Conservation (phyloP, 2,797 vertebrate genomes). For the Oophaga sylvatica region DNA sequence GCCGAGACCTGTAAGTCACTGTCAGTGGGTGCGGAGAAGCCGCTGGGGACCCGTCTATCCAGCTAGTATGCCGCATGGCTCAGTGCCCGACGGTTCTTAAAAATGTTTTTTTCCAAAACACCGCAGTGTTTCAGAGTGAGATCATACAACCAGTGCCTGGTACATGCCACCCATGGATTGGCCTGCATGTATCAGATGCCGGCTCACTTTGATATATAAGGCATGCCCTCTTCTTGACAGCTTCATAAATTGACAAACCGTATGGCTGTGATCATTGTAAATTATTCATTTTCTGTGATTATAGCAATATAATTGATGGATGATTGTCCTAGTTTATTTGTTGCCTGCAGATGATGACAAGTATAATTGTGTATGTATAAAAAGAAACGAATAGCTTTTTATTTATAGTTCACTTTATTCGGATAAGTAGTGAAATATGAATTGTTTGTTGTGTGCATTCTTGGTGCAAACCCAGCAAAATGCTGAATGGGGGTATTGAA, state of each 20-base stretch:
- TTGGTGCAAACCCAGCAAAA: not conserved
- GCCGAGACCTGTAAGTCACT: too few relatives aligned
- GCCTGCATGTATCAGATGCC: too few relatives aligned
- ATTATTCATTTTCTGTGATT: not conserved
- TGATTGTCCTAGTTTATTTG: not conserved
- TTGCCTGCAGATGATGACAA: conserved; percentile 3
- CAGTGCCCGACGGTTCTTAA: too few relatives aligned
- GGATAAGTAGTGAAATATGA: not conserved
- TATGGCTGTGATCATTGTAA: not conserved
- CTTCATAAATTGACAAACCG: not conserved
- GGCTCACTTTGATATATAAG: not conserved
- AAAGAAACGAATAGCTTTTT: conserved; percentile 15
- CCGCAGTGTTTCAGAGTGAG: too few relatives aligned
- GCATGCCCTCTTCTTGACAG: not conserved
- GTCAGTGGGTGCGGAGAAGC: too few relatives aligned
- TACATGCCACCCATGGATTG: too few relatives aligned
- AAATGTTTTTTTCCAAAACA: too few relatives aligned
- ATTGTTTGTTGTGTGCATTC: not conserved
- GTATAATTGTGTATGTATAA: not conserved
- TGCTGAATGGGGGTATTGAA: conserved; percentile 9
- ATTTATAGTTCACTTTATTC: not conserved
- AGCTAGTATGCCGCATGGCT: too few relatives aligned
- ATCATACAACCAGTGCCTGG: too few relatives aligned
- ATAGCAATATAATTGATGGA: conserved; percentile 2
- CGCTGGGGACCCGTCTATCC: too few relatives aligned